Conservation (phyloP, 2,113 vertebrate genomes). For the Mixornis gularis region DNA sequence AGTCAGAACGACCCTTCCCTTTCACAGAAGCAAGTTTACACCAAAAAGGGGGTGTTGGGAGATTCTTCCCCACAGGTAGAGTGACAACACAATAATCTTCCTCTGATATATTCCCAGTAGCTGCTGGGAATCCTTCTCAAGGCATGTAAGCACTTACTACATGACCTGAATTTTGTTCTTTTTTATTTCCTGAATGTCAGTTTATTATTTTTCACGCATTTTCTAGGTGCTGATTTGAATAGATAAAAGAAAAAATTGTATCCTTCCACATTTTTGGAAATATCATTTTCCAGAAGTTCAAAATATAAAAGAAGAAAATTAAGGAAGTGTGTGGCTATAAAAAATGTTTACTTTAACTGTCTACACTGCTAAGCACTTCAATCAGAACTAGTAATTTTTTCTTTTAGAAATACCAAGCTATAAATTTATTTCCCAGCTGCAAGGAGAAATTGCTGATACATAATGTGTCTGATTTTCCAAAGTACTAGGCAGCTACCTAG, state of each 20-base stretch:
- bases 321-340: background rate
- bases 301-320: constrained; percentile 13
- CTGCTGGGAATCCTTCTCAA: background rate
- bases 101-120: background rate
- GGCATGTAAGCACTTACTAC: background rate
- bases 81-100: background rate
- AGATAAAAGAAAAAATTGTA: background rate
- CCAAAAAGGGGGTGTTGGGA: background rate
- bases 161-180: background rate
- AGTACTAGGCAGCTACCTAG: background rate
- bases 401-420: constrained; percentile 25
- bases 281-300: background rate
- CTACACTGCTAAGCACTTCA: background rate
- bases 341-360: constrained; percentile 4
- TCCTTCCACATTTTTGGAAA: background rate
- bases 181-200: background rate
- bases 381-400: constrained; percentile 13
- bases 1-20: background rate
- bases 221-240: background rate
- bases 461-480: background rate
- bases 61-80: background rate
- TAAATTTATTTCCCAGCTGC: constrained; percentile 31
- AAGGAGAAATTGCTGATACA: constrained; percentile 22
- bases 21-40: background rate
- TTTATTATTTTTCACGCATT: background rate